Evolutionary conservation across 2,113 vertebrate genomes (phyloP), one percentile per base, ranked within the genome.

Genomic region (Nettapus auritus): DNA sequence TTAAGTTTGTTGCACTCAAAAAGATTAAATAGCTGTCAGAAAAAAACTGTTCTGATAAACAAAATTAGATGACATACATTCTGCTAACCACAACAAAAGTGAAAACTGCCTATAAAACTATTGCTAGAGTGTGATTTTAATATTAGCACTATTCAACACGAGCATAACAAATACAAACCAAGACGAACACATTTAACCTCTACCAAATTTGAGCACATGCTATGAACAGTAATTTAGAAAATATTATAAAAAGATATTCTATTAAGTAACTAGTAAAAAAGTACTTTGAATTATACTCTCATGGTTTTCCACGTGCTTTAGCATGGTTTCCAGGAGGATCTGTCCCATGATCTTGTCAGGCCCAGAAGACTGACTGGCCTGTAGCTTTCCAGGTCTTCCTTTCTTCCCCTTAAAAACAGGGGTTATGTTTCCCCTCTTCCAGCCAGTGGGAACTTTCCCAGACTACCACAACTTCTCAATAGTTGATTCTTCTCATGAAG

Each of bases 11-110:
- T 84, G 73, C 71, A 70, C 57, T 82, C 40, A 62, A 25, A 76
- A 80, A 76, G n/a, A 88, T 59, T 68, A 89, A 75, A 82, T 0
- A 93, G 48, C 66, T 93, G 78, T 91, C 90, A 95, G 64, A 84
- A 91, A 42, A 1, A 14, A 20, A 19, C 36, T 66, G 59, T 57
- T 80, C 42, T 38, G 40, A 76, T 68, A 84, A 96, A 82, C 50
- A 85, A 82, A 85, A 85, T 36, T 34, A 87, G 29, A 68, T 55
- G 75, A 71, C 23, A 34, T 50, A 40, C 68, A 75, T 75, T 63
- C 13, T 66, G 71, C 60, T 82, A n/a, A 76, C 62, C 86, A 82
- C 79, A 88, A 73, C n/a, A 77, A 19, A 80, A 77, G 8, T 63
- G 56, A 36, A 77, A 93, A 63, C 15, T 55, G 12, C 36, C 29